Conservation (phyloP, 2,113 vertebrate species). For the Campylomormyrus numenius region DNA sequence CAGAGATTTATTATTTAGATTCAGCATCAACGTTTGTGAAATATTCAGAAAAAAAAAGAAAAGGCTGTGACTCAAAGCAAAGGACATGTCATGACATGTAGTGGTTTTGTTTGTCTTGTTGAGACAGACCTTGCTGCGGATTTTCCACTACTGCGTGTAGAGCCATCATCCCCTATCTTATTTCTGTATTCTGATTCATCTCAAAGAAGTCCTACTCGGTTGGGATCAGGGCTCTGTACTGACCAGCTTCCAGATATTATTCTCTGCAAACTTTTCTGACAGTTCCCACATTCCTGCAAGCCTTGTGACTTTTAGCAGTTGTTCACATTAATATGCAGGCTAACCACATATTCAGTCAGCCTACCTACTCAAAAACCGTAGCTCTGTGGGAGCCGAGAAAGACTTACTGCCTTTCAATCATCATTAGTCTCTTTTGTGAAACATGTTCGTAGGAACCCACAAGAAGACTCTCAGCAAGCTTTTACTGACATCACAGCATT, state of each 20-base stretch:
- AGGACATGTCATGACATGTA: background rate
- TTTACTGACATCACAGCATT: background rate
- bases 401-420: background rate
- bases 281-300: background rate
- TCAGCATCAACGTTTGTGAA: background rate
- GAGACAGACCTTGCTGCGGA: background rate
- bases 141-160: background rate
- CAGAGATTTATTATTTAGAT: conserved; percentile 4
- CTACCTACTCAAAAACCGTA: background rate
- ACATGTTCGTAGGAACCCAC: background rate
- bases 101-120: background rate
- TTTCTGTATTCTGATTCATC: background rate
- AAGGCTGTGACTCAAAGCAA: background rate
- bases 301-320: background rate
- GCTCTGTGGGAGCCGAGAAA: background rate
- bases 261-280: background rate
- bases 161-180: background rate
- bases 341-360: background rate
- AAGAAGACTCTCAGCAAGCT: background rate
- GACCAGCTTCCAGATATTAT: background rate
- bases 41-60: background rate
- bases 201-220: background rate
- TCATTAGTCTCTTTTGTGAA: conserved; percentile 5
- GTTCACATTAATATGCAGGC: background rate
- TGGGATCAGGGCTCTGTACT: background rate